A percentile compares a stretch with the other conserved stretches of the same genome.
Conservation (phyloP, 2,797 vertebrate species). For the Euphonia xanthogaster region DNA sequence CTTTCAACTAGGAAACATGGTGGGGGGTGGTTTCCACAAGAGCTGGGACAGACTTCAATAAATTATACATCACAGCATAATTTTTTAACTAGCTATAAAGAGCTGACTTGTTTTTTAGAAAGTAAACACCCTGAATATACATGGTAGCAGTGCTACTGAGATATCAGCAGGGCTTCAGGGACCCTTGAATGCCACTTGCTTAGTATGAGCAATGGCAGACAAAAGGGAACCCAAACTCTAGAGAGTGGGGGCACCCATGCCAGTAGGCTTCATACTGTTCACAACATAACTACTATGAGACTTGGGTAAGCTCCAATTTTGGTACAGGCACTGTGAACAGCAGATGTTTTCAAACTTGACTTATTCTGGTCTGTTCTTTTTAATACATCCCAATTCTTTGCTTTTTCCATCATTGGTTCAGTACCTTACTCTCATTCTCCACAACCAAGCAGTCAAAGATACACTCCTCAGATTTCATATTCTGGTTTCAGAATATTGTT, state of each 20-base stretch:
- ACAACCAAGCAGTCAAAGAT: not conserved
- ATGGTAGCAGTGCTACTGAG: not conserved
- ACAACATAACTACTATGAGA: not conserved
- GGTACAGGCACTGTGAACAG: not conserved
- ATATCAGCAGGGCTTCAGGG: not conserved
- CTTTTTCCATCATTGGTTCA: not conserved
- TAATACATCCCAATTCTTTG: not conserved
- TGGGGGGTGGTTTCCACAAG: not conserved
- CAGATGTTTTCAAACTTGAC: not conserved
- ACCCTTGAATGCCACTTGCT: too few relatives aligned
- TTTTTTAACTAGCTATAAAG: not conserved
- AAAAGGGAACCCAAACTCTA: not conserved
- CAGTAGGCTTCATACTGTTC: not conserved
- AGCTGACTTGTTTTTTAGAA: not conserved
- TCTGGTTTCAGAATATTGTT: not conserved
- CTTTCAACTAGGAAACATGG: not conserved
- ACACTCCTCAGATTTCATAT: not conserved
- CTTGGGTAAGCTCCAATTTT: not conserved
- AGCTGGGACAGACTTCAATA: not conserved
- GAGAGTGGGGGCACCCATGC: not conserved
- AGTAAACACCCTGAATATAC: not conserved
- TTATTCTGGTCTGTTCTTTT: not conserved
- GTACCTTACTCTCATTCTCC: not conserved
- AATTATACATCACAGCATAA: not conserved
- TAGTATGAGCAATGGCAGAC: not conserved